Evolutionary conservation across 1,140 invertebrate genomes (phyloP).

Genomic region (Cylas formicarius): DNA sequence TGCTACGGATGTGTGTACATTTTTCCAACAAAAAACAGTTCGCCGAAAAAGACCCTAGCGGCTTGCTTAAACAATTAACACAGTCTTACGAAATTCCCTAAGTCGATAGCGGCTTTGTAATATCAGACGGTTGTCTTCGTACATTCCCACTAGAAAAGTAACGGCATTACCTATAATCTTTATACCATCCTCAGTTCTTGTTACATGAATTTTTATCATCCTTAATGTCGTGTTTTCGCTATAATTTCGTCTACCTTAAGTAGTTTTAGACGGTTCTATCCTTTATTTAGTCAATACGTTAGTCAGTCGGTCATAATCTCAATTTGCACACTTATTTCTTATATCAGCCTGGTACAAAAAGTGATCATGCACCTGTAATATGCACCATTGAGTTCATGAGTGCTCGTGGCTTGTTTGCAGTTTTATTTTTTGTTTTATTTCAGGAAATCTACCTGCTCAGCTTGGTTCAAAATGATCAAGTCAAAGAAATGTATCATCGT

Average conservation of each 20-base stretch:
- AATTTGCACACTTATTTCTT: too few species aligned
- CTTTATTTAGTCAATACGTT: too few species aligned
- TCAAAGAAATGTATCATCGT: too few species aligned
- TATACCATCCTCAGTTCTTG: background rate
- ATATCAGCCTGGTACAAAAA: too few species aligned
- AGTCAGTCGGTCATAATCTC: too few species aligned
- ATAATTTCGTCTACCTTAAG: slow-evolving; percentile 22
- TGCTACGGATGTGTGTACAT: slow-evolving; percentile 15
- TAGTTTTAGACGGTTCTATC: too few species aligned
- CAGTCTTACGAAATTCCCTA: slow-evolving; percentile 38
- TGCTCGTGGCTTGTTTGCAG: too few species aligned
- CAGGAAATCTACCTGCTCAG: too few species aligned
- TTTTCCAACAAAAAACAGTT: slow-evolving; percentile 21
- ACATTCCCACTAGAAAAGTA: background rate
- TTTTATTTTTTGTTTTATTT: too few species aligned
- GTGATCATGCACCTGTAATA: too few species aligned
- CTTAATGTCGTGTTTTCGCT: slow-evolving; percentile 10
- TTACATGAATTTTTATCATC: slow-evolving; percentile 4
- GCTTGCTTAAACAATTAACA: slow-evolving; percentile 37
- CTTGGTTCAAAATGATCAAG: too few species aligned
- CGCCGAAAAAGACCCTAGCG: slow-evolving; percentile 34
- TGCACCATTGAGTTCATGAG: too few species aligned
- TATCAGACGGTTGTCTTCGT: background rate
- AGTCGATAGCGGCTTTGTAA: background rate
- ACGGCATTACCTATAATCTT: slow-evolving; percentile 9